A percentile compares a stretch with the other conserved stretches of the same genome.
Evolutionary conservation across 2,888 invertebrate genomes (phyloP).

Genomic region (Caenorhabditis plicata): DNA sequence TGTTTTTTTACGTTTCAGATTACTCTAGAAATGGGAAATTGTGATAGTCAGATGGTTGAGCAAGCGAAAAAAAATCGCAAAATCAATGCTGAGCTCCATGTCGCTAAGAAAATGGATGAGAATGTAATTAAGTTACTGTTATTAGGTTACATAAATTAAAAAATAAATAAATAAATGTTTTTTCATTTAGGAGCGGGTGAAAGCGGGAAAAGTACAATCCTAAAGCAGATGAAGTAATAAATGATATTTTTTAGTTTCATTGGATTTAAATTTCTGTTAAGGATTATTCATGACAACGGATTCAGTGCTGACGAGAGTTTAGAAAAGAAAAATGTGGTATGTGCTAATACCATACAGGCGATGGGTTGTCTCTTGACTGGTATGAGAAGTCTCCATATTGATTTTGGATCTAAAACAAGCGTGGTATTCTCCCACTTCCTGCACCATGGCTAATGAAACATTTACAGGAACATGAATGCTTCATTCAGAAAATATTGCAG

Average conservation of each 20-base stretch:
- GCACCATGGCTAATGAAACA: not conserved
- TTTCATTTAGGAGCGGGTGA: conserved; percentile 83
- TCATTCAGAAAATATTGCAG: conserved; percentile 17
- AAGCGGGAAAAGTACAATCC: conserved; percentile 98
- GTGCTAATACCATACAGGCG: conserved; percentile 99
- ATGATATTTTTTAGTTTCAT: not conserved
- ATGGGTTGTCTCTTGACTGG: conserved; percentile 69
- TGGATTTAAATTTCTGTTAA: conserved; percentile 65
- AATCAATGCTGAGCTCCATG: conserved; percentile 53
- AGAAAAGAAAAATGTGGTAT: conserved; percentile 98
- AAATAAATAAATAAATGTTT: not conserved
- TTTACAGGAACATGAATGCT: conserved; percentile 21
- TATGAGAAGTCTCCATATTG: conserved; percentile 40
- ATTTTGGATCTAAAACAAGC: conserved; percentile 20
- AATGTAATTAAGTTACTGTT: conserved; percentile 56
- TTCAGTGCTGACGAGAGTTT: conserved; percentile 99
- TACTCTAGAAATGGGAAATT: conserved; percentile 48
- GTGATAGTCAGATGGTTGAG: conserved; percentile 41
- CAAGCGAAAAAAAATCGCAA: conserved; percentile 30
- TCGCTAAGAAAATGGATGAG: conserved; percentile 49
- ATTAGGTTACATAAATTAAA: conserved; percentile 45
- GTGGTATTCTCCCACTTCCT: no score
- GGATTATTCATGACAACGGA: conserved; percentile 99
- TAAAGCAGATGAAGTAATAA: conserved; percentile 97
- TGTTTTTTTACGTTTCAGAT: no score